Base-by-base conservation (phyloP, 2,113 vertebrate species). In the Phycodurus eques region DNA sequence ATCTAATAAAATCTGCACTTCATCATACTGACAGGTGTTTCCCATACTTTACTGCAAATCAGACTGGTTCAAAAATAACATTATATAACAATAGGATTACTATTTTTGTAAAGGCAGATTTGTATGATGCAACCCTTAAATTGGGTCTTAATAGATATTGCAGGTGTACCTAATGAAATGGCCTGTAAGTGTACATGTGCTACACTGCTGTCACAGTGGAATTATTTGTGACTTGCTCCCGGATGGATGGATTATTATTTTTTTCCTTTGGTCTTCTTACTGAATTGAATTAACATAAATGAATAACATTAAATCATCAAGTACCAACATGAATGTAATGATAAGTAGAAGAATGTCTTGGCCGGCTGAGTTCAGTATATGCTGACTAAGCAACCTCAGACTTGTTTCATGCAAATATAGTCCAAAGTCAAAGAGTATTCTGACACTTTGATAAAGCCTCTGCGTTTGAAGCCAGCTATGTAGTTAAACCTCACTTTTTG, bases 191-290 rank as follows among this genome's bases (percentile, higher is more conserved):
- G 5, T 35, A 61, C 57, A 33, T n/a, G 42, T 39, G 7, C 64
- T 51, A 65, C 8, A 44, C 20, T 71, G 35, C 20, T 65, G 33
- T 60, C 20, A 11, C 63, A 35, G 54, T n/a, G 49, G 65, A 65
- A 68, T 14, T 57, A 42, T 62, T 39, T n/a, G 31, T 72, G 51
- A 76, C 60, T 46, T 39, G 46, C 42, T 62, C 72, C 44, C 64
- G 39, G 35, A 71, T 68, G 39, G 68, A 77, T 72, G 61, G 20
- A 54, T 54, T 20, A 20, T 49, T 49, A 61, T 11, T 63, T 78
- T 61, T 13, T 53, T 57, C 44, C 27, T 68, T 69, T 13, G 59
- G 17, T 53, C 42, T 80, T 64, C 42, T 80, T 64, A 76, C 83
- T 60, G 22, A 65, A 13, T 68, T 19, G 20, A 14, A 64, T 68